Percentiles rank a stretch among this genome's conserved stretches.
Evolutionary conservation across 2,888 invertebrate species (phyloP).

Genomic region (Pharmacophagus antenor): DNA sequence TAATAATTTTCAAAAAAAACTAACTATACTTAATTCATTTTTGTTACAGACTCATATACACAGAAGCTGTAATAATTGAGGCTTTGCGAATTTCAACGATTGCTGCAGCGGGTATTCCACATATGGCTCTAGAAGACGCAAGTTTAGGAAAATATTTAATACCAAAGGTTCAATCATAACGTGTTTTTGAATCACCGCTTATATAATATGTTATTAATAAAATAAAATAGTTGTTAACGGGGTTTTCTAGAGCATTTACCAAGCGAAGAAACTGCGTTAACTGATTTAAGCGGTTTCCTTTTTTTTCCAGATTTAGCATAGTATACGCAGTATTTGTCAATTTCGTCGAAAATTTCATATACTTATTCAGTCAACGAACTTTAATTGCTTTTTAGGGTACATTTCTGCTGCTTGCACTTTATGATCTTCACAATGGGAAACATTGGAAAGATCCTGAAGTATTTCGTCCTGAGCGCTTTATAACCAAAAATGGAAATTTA

Average conservation of each 20-base stretch:
- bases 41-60: slow-evolving; percentile 84
- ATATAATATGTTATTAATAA: no score
- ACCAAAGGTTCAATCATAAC: no score
- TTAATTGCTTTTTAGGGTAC: slow-evolving; percentile 66
- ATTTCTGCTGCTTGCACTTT: slow-evolving; percentile 80
- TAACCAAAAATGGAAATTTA: slow-evolving; percentile 77
- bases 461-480: slow-evolving; percentile 84
- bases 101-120: slow-evolving; percentile 89
- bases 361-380: neutral
- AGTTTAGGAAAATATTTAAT: slow-evolving; percentile 84
- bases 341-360: neutral
- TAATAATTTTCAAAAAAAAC: neutral
- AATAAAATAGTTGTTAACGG: no score
- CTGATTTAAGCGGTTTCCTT: no score
- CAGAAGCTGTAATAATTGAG: slow-evolving; percentile 89
- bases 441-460: slow-evolving; percentile 81
- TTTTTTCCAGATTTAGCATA: no score
- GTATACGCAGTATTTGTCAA: no score
- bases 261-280: no score
- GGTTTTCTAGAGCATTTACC: no score
- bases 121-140: slow-evolving; percentile 87
- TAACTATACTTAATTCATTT: slow-evolving; percentile 3
- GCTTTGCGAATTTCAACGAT: slow-evolving; percentile 88
- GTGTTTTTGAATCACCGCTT: no score
- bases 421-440: slow-evolving; percentile 82